Base-by-base conservation (phyloP, 2,888 invertebrate genomes). In the Metalampra italica region DNA sequence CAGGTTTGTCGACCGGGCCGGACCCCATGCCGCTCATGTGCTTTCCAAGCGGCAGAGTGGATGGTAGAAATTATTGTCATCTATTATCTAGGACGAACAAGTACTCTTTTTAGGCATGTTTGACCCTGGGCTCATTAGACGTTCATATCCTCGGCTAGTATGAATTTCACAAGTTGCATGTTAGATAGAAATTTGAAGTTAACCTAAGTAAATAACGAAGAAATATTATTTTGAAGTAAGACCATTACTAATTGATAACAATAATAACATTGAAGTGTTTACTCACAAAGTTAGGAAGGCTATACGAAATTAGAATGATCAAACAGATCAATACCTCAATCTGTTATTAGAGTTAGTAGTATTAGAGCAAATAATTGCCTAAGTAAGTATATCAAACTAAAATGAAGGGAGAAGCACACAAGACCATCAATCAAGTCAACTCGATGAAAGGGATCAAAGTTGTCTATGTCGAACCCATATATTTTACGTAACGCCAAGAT, bases 1-100 rank as follows among this genome's bases (percentile, higher is more conserved):
- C 79, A 65, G 71, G 78, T 79, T 76, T 73, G 52, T 66, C 65
- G 66, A 72, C 66, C 68, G 62, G 66, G 59, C 60, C 60, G 62
- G 65, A 60, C 60, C 60, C 63, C 59, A 53, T 57, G 57, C 55
- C 58, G 52, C 56, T 53, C 51, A 55, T 58, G 59, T 11, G 11
- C 34, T 59, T 51, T 56, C 49, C 54, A 50, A 50, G 54, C 55
- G 47, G 46, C 41, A 15, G 38, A 8, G n/a, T 34, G 9, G 2
- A 34, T 34, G 11, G 34, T 11, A 34, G 7, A 11, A 1, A 11
- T 34, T 34, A 7, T 34, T 11, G 11, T 9, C 11, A 5, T 34
- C 3, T 34, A 22, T 22, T 22, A 5, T 5, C 22, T 5, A 22
- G 22, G 22, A n/a, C n/a, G n/a, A n/a, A n/a, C n/a, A n/a, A n/a